These are phyloP conservation scores for Drosophila guanche DNA, from an alignment of 1,140 invertebrate species.

Conservation along the genomic window DNA sequence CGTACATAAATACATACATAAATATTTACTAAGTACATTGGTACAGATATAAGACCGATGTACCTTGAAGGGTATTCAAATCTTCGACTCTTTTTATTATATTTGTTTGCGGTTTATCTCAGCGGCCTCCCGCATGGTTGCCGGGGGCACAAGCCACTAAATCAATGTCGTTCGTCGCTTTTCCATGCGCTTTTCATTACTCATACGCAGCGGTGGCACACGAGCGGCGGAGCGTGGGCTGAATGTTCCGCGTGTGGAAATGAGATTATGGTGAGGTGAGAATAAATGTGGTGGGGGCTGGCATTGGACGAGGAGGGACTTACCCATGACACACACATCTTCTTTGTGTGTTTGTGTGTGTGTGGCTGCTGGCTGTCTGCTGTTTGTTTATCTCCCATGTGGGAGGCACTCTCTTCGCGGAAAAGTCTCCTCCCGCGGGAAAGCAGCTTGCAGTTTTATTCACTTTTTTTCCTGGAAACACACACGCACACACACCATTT, in stretches of 20 bases:
- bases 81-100: too few species aligned
- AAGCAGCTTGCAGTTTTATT: slow-evolving; percentile 7
- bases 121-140: slow-evolving; percentile 29
- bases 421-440: slow-evolving; percentile 23
- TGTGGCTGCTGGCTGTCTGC: slow-evolving; percentile 8
- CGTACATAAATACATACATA: too few species aligned
- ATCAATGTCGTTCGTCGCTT: slow-evolving; percentile 72
- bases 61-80: too few species aligned
- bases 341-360: slow-evolving; percentile 4
- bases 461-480: slow-evolving; percentile 36
- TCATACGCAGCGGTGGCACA: slow-evolving; percentile 64
- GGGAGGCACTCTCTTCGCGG: slow-evolving; percentile 43
- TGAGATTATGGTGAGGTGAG: neutral
- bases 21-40: too few species aligned
- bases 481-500: slow-evolving; percentile 2
- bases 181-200: slow-evolving; percentile 69
- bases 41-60: too few species aligned
- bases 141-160: slow-evolving; percentile 60
- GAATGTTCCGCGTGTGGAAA: slow-evolving; percentile 26
- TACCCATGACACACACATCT: slow-evolving; percentile 58
- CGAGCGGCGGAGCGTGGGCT: slow-evolving; percentile 38
- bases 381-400: slow-evolving; percentile 20
- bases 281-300: neutral
- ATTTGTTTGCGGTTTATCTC: slow-evolving; percentile 19
- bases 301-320: slow-evolving; percentile 16